These are phyloP conservation scores for Megaustenia siamemsis DNA, from an alignment of 2,888 invertebrate species.

Conservation along the genomic window DNA sequence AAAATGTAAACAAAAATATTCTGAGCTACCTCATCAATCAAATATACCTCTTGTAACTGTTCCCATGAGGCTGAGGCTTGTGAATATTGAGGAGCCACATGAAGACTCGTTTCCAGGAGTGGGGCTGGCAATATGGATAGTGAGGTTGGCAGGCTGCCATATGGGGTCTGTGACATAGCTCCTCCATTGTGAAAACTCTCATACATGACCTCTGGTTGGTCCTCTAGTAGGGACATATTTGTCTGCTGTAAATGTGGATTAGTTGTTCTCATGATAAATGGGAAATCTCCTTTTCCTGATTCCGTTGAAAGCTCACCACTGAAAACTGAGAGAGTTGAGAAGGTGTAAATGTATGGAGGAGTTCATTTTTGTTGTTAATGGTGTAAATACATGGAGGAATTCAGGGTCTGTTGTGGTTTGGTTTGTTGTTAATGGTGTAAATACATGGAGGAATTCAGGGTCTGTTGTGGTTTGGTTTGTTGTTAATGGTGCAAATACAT, in stretches of 20 bases:
- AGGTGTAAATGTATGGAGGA: background rate
- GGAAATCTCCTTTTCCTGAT: background rate
- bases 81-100: slow-evolving; percentile 66
- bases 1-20: background rate
- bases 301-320: background rate
- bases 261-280: background rate
- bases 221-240: no score
- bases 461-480: no score
- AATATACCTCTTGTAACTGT: slow-evolving; percentile 68
- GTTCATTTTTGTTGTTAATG: no score
- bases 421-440: no score
- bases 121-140: slow-evolving; percentile 33
- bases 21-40: no score
- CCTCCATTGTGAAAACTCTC: slow-evolving; percentile 5
- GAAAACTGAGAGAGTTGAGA: background rate
- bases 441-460: no score
- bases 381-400: no score
- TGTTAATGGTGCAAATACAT: no score
- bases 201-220: background rate
- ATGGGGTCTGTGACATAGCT: background rate
- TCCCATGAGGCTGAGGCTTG: slow-evolving; percentile 74
- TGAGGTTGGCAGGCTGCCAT: slow-evolving; percentile 43
- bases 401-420: no score
- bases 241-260: background rate
- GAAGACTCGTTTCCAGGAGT: slow-evolving; percentile 42